Evolutionary conservation across 2,888 invertebrate species (phyloP), one percentile per base, ranked within the genome.

Genomic region (Horisme vitalbata): DNA sequence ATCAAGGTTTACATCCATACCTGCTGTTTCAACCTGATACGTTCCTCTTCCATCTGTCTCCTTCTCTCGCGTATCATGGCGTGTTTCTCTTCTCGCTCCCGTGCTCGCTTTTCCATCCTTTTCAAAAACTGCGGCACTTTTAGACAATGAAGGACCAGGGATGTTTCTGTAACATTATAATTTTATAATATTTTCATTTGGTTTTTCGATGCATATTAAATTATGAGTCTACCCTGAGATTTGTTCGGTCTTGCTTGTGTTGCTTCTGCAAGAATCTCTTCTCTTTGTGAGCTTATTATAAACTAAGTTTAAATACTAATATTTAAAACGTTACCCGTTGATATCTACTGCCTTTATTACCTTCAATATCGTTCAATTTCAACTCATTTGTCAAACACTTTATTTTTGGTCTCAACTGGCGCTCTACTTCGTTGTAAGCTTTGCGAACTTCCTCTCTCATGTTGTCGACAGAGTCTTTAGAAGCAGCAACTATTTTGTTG

Each of bases 61-160:
- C 89, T 75, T 56, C 90, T 71, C 57, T 90, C 90, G 9, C 86
- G 73, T 53, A 89, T 90, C 45, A 87, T 69, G 0, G 88, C 89
- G 54, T 90, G 87, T 60, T 88, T 90, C 57, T 90, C 89, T 63
- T 90, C 93, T 24, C 95, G 86, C 56, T 93, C 93, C 26, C 93
- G 75, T 0, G 95, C 94, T 48, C 94, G 90, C 44, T 93, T 92
- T 64, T 95, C 94, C 94, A 95, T 94, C 70, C 93, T 91, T 69
- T 92, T 91, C 30, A 95, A 69, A 68, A 95, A 93, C 68, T 92
- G 93, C 2, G 95, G 95, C 23, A 93, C 92, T 78, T 91, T 91
- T 47, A 90, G 76, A 52, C 91, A 90, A 58, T 84, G 83, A 31
- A 91, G 65, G 36, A 89, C 76, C 11, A 88, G 65, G 2, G 80